Evolutionary conservation across 1,140 invertebrate species (phyloP), one percentile per base, ranked within the genome.

Genomic region (Apolygus lucorum): DNA sequence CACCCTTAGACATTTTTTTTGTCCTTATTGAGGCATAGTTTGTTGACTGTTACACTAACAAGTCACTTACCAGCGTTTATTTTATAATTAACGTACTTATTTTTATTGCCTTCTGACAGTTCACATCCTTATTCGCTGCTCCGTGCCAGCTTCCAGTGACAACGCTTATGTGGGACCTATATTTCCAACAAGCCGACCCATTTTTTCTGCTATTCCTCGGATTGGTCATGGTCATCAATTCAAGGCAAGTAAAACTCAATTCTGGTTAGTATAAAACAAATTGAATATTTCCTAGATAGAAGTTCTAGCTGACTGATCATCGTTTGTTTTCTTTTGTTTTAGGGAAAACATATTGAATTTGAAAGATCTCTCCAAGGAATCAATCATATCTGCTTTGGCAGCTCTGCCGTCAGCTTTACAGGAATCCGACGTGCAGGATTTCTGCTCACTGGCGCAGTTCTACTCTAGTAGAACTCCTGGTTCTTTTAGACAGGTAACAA

Each of bases 191-290:
- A 78, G 86, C 88, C 25, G 96, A 99, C 83, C 93, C 93, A 24
- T 99, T 98, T 82, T 91, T 99, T 72, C 86, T 97, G 74, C 95
- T 99, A 78, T 98, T 97, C 77, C 83, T 99, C 62, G 90, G 91
- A 0, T 82, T 99, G 25, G 96, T 98, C 54, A 95, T 99, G 82
- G 85, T 99, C 14, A 87, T 98, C 59, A 99, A 98, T 86, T 92
- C 92, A n/a, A 89, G 87, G 87, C 89, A 78, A 79, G 81, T 67
- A 28, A 21, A 29, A 68, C 4, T 24, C 27, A 62, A 62, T n/a
- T 17, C 28, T 67, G 26, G 24, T 34, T 26, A 28, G 25, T 17
- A 34, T 2, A 52, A 64, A n/a, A 13, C 2, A 59, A 49, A n/a
- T 2, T 42, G 34, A 42, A 42, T 42, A 17, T n/a, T n/a, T n/a